Conservation (phyloP, 64 coral and sea anemone genomes). For the Pocillopora verrucosa region DNA sequence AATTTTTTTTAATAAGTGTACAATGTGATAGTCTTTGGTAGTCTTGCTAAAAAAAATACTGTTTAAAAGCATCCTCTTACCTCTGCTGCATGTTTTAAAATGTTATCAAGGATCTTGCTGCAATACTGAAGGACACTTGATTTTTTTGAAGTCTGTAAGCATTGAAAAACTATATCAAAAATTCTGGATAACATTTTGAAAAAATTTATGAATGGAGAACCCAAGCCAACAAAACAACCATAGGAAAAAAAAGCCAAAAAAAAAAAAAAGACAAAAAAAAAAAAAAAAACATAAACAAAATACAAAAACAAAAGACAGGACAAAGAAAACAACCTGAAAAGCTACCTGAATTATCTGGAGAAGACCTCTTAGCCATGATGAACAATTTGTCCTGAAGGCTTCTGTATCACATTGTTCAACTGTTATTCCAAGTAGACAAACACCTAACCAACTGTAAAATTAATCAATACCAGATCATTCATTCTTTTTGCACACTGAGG, state of each 20-base stretch:
- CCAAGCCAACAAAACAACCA: no score
- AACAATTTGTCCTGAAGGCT: conserved; percentile 67
- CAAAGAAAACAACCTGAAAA: background rate
- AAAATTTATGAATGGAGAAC: no score
- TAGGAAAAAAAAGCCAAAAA: no score
- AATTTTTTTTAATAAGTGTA: no score
- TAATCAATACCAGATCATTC: background rate
- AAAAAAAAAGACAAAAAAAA: no score
- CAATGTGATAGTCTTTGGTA: background rate
- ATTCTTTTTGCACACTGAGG: background rate
- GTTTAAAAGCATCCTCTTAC: background rate
- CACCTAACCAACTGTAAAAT: conserved; percentile 69
- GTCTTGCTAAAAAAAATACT: background rate
- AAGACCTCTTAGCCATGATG: conserved; percentile 65
- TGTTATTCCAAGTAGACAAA: conserved; percentile 62
- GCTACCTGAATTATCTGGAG: conserved; percentile 76
- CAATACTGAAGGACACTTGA: conserved; percentile 14
- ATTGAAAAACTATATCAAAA: background rate
- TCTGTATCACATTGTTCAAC: conserved; percentile 85
- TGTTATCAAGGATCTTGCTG: conserved; percentile 25
- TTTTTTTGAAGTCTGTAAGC: background rate
- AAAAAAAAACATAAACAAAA: background rate
- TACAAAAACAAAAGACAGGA: background rate
- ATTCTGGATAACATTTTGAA: no score
- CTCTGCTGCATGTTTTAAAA: conserved; percentile 26